Evolutionary conservation across 2,113 vertebrate genomes (phyloP).

Genomic region (Dasyornis broadbenti): DNA sequence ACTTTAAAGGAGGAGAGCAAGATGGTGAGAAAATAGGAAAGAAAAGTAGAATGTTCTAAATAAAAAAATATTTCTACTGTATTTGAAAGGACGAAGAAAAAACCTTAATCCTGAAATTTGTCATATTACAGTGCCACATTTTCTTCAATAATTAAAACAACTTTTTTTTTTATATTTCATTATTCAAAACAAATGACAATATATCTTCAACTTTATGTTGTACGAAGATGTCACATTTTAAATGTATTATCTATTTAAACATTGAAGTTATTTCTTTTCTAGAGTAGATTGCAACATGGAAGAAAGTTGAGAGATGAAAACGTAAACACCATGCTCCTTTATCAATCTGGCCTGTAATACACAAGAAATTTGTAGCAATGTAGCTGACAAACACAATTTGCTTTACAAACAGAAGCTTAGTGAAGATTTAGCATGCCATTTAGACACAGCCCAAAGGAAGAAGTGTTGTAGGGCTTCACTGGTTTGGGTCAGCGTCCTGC

Average conservation of each 20-base stretch:
- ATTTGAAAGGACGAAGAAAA: not conserved
- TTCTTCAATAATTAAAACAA: not conserved
- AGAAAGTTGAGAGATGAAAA: not conserved
- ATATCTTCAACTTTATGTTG: not conserved
- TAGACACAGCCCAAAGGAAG: not conserved
- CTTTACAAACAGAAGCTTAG: not conserved
- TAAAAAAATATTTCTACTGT: not conserved
- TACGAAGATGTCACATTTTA: not conserved
- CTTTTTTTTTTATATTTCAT: not conserved
- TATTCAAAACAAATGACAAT: not conserved
- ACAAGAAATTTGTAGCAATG: not conserved
- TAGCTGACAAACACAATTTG: not conserved
- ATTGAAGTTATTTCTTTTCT: not conserved
- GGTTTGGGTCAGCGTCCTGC: not conserved
- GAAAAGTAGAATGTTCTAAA: not conserved
- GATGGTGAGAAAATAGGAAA: not conserved
- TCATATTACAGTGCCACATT: not conserved
- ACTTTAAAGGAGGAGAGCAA: not conserved
- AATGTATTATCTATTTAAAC: not conserved
- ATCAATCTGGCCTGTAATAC: not conserved
- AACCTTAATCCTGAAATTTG: not conserved
- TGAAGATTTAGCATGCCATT: not conserved
- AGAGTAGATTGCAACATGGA: not conserved
- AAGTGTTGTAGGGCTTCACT: not conserved
- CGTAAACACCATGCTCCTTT: not conserved